Conservation (phyloP, 2,888 invertebrate genomes). For the Agriopis leucophaearia region DNA sequence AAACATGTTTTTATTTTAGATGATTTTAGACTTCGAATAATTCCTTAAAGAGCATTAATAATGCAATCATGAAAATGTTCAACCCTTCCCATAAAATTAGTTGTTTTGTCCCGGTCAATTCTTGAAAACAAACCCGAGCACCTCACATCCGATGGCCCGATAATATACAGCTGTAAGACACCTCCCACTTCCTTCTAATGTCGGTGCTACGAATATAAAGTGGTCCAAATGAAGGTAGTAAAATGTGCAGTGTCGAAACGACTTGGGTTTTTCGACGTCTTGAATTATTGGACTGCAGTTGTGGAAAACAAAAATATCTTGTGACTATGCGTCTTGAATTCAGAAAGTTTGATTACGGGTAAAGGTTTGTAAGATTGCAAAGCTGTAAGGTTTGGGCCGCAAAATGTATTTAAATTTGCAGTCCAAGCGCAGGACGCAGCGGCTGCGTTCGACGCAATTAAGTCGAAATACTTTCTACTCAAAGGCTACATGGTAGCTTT, state of each 20-base stretch:
- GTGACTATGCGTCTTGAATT: constrained; percentile 11
- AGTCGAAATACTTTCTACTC: too few relatives aligned
- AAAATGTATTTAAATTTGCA: not conserved
- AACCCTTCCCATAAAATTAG: not conserved
- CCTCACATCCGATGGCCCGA: constrained; percentile 42
- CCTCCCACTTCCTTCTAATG: constrained; percentile 47
- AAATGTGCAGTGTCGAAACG: constrained; percentile 44
- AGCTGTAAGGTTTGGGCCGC: not conserved
- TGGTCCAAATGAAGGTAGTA: constrained; percentile 42
- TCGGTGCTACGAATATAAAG: constrained; percentile 48
- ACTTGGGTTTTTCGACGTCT: constrained; percentile 29
- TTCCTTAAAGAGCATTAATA: not conserved
- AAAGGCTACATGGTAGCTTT: too few relatives aligned
- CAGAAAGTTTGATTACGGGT: not conserved
- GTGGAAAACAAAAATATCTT: constrained; percentile 32
- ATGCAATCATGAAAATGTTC: not conserved
- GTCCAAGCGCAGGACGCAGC: too few relatives aligned
- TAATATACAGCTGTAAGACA: constrained; percentile 42
- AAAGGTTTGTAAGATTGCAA: not conserved
- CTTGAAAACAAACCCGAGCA: constrained; percentile 37
- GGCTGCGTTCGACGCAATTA: too few relatives aligned
- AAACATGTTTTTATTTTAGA: too few relatives aligned
- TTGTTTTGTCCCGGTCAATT: constrained; percentile 4
- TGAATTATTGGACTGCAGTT: constrained; percentile 40
- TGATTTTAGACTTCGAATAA: too few relatives aligned